phyloP scores from a whole-genome alignment of 2,113 vertebrate genomes.

The Ophthalmolycus amberensis region DNA sequence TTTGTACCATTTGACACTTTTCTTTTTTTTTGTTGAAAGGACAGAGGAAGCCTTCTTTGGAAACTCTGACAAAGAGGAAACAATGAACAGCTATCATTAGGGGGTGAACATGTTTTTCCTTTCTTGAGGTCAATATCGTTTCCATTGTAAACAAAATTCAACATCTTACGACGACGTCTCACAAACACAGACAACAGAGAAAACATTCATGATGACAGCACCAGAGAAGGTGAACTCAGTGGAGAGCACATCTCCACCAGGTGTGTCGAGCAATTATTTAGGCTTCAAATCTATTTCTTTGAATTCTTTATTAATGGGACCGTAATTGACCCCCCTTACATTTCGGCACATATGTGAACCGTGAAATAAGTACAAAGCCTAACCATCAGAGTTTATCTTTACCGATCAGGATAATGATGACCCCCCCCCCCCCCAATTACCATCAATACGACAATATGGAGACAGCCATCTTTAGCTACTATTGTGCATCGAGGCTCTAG shows the following conservation, averaged over 20 bases:
- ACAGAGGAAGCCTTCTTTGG: slow-evolving; percentile 27
- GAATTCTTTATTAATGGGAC: too few relatives aligned
- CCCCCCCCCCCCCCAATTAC: too few relatives aligned
- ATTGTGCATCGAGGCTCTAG: too few relatives aligned
- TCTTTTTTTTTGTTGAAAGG: slow-evolving; percentile 30
- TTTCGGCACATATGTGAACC: not conserved
- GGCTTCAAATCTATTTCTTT: too few relatives aligned
- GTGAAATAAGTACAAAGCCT: too few relatives aligned
- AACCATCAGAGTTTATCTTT: not conserved
- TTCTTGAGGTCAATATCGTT: slow-evolving; percentile 21
- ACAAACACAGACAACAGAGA: not conserved
- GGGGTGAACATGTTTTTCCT: not conserved
- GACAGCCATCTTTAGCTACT: too few relatives aligned
- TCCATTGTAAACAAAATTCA: not conserved
- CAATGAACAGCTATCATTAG: slow-evolving; percentile 44
- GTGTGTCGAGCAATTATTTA: too few relatives aligned
- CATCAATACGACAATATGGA: too few relatives aligned
- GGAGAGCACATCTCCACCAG: too few relatives aligned
- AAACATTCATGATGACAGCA: not conserved
- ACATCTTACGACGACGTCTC: too few relatives aligned
- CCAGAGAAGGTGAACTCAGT: too few relatives aligned
- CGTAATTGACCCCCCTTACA: too few relatives aligned
- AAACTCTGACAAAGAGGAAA: slow-evolving; percentile 62
- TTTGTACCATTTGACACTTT: slow-evolving; percentile 58
- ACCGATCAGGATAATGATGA: not conserved